A percentile compares a stretch with the other conserved stretches of the same genome.
Evolutionary conservation across 2,113 vertebrate species (phyloP).

Genomic region (Eonycteris spelaea): DNA sequence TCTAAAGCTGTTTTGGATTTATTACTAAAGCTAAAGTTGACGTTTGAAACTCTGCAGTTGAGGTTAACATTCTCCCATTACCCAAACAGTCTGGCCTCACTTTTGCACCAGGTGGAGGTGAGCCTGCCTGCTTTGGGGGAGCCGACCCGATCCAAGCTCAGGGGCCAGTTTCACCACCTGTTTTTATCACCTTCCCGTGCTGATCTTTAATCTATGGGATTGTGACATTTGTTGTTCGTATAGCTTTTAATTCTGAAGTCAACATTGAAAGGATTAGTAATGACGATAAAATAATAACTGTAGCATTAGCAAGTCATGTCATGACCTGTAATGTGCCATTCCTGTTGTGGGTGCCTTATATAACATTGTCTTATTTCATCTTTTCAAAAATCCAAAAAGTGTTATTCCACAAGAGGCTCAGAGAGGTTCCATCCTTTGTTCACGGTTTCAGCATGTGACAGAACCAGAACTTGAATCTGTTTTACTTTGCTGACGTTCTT

Average conservation of each 20-base stretch:
- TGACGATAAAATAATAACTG: conserved; percentile 4
- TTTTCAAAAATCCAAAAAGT: neutral
- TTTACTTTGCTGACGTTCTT: neutral
- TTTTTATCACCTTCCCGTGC: conserved; percentile 15
- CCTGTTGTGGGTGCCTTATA: neutral
- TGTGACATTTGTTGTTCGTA: conserved; percentile 8
- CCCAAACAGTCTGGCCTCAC: conserved; percentile 28
- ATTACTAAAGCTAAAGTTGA: neutral
- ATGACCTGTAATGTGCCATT: neutral
- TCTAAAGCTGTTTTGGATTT: conserved; percentile 4
- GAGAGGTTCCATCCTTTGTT: neutral
- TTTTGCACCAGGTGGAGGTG: neutral
- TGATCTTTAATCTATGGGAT: conserved; percentile 4
- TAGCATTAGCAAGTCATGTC: neutral
- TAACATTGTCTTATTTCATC: conserved; percentile 26
- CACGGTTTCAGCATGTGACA: neutral
- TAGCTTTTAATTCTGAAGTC: neutral
- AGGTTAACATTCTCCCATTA: conserved; percentile 49
- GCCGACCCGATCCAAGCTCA: neutral
- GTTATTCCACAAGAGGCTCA: neutral
- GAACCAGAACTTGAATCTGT: neutral
- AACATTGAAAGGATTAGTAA: neutral
- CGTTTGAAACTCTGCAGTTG: conserved; percentile 49
- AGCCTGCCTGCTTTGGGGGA: neutral
- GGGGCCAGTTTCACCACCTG: conserved; percentile 30